phyloP scores from a whole-genome alignment of 2,888 invertebrate genomes.

The Melinaea marsaeus region DNA sequence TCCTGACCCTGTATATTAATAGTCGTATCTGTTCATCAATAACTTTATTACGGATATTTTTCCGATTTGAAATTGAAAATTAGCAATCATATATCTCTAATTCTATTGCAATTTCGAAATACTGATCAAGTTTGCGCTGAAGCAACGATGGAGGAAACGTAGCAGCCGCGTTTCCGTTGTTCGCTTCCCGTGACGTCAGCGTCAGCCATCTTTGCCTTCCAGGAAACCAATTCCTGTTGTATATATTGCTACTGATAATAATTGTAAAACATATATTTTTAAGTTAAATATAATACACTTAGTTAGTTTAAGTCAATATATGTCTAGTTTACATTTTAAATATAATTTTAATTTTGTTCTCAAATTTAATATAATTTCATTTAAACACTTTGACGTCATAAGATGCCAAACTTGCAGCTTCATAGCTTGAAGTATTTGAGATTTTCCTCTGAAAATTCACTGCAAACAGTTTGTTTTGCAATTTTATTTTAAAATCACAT shows the following conservation, averaged over 20 bases:
- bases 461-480: constrained; percentile 25
- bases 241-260: too few species aligned
- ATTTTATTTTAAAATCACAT: constrained; percentile 9
- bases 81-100: constrained; percentile 32
- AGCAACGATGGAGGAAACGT: constrained; percentile 51
- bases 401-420: constrained; percentile 7
- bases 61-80: constrained; percentile 10
- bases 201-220: constrained; percentile 24
- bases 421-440: constrained; percentile 19
- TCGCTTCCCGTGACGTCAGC: constrained; percentile 58
- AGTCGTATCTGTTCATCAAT: neutral
- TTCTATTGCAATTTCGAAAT: constrained; percentile 45
- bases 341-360: neutral
- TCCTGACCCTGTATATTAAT: too few species aligned
- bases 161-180: constrained; percentile 57
- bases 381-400: constrained; percentile 18
- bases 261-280: too few species aligned
- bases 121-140: constrained; percentile 56
- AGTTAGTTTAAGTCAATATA: too few species aligned
- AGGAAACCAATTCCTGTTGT: constrained; percentile 11
- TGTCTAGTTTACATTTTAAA: too few species aligned
- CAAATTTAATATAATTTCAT: neutral
- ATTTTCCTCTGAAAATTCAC: constrained; percentile 24
- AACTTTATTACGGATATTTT: constrained; percentile 8
- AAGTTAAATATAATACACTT: too few species aligned